Evolutionary conservation across 2,888 invertebrate species (phyloP).

Genomic region (Philonicus albiceps): DNA sequence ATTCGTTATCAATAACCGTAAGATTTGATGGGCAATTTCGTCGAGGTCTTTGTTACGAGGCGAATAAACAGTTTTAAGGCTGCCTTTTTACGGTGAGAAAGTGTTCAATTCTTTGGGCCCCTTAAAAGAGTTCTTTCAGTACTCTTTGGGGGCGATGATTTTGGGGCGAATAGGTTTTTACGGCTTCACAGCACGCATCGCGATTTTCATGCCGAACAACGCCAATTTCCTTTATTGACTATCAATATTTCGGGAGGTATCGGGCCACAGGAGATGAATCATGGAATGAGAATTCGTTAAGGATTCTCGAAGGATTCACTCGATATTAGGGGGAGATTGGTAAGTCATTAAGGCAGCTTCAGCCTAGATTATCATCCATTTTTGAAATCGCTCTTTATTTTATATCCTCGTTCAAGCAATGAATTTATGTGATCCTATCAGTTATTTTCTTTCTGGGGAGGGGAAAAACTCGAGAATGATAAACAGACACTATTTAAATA

Average conservation of each 20-base stretch:
- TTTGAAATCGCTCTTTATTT: not conserved
- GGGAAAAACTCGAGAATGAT: not conserved
- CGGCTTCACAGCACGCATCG: constrained; percentile 17
- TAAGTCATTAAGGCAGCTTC: not conserved
- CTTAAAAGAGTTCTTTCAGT: not conserved
- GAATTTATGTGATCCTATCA: not conserved
- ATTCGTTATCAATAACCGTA: constrained; percentile 40
- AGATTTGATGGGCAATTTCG: constrained; percentile 37
- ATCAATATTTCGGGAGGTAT: not conserved
- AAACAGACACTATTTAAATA: not conserved
- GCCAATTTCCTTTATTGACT: constrained; percentile 13
- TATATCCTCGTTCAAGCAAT: not conserved
- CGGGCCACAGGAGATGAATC: not conserved
- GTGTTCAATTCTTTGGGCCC: constrained; percentile 2
- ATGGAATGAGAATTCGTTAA: not conserved
- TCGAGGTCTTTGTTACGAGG: constrained; percentile 27
- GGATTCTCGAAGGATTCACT: not conserved
- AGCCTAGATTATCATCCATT: not conserved
- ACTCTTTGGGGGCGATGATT: not conserved
- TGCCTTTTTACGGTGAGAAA: not conserved
- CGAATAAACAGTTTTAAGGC: constrained; percentile 33
- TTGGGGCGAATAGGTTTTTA: not conserved
- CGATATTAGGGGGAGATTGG: not conserved
- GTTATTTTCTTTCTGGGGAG: not conserved
- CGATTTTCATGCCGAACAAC: constrained; percentile 22